These are phyloP conservation scores for Nephrotoma flavescens DNA, from an alignment of 2,888 invertebrate species.

Conservation along the genomic window DNA sequence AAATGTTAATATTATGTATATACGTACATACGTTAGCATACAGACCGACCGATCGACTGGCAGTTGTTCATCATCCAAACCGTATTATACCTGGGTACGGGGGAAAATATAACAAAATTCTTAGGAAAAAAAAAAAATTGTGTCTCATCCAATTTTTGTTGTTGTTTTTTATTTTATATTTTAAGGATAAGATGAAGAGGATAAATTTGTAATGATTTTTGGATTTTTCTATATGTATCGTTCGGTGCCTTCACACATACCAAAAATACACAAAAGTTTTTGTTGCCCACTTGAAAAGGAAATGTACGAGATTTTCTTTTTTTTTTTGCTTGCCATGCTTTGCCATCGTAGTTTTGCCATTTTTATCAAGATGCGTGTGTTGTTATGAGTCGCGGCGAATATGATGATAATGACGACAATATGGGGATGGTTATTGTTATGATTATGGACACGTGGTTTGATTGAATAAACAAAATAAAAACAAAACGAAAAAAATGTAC, in stretches of 20 bases:
- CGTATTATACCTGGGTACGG: neutral
- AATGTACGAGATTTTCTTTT: neutral
- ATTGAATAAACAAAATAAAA: neutral
- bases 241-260: neutral
- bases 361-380: neutral
- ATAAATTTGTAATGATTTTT: neutral
- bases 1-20: neutral
- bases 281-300: neutral
- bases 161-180: neutral
- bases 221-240: neutral
- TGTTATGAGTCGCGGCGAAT: neutral
- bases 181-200: neutral
- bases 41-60: neutral
- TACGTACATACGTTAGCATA: neutral
- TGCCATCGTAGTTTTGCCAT: neutral
- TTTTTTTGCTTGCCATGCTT: neutral
- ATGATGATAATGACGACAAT: neutral
- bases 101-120: neutral
- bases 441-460: neutral
- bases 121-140: neutral
- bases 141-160: neutral
- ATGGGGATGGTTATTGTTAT: neutral
- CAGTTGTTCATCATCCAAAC: neutral
- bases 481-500: neutral
- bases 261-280: neutral